Evolutionary conservation across 2,797 vertebrate genomes (phyloP).

Genomic region (Cottoperca gobio): DNA sequence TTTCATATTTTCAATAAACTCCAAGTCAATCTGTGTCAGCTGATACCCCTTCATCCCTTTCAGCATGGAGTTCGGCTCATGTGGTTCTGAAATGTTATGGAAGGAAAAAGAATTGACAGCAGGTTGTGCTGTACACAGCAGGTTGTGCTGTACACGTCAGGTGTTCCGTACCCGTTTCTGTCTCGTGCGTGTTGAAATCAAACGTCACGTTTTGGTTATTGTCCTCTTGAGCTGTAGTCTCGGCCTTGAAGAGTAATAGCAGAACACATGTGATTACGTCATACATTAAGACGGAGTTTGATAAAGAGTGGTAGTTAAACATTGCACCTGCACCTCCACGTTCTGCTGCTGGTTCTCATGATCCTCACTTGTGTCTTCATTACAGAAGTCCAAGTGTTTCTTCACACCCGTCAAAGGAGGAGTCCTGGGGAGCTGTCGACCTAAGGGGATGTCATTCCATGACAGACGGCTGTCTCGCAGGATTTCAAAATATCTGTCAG

Average conservation of each 20-base stretch:
- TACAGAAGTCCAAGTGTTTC: conserved; percentile 29
- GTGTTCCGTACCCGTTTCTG: conserved; percentile 23
- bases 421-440: conserved; percentile 63
- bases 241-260: conserved; percentile 12
- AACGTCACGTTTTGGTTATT: background rate
- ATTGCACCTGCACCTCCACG: background rate
- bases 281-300: no score
- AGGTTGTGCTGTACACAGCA: background rate
- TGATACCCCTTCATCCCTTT: conserved; percentile 81
- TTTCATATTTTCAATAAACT: conserved; percentile 76
- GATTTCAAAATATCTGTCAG: background rate
- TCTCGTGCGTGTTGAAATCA: background rate
- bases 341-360: background rate
- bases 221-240: background rate
- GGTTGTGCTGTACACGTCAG: background rate
- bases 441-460: conserved; percentile 35
- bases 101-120: no score
- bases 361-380: background rate
- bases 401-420: conserved; percentile 17
- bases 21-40: conserved; percentile 69
- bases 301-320: background rate
- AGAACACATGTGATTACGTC: no score
- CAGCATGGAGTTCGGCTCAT: conserved; percentile 65
- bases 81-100: conserved; percentile 19
- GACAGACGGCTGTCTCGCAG: fast-evolving